Evolutionary conservation across 2,113 vertebrate genomes (phyloP).

Genomic region (Protobothrops flavoviridis): DNA sequence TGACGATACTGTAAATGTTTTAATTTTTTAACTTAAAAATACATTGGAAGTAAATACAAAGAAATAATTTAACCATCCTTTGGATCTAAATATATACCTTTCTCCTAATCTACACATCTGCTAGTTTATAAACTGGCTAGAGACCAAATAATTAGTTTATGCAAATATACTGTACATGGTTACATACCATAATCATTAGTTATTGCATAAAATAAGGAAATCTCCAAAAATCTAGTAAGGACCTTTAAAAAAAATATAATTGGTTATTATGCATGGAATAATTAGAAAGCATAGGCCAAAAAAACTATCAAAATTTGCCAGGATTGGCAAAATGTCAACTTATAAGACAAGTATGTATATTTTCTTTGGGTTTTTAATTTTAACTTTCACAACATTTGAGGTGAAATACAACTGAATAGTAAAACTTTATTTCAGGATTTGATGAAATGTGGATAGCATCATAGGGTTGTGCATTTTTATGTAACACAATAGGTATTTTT

Average conservation of each 20-base stretch:
- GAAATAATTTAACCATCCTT: not conserved
- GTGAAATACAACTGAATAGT: not conserved
- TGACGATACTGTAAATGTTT: not conserved
- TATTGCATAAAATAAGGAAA: not conserved
- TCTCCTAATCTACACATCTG: not conserved
- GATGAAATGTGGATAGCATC: conserved; percentile 30
- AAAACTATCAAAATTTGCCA: not conserved
- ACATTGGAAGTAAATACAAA: not conserved
- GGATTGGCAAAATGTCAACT: not conserved
- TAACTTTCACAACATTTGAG: not conserved
- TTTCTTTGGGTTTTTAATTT: not conserved
- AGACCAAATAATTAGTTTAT: conserved; percentile 24
- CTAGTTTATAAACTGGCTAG: not conserved
- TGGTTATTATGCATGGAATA: not conserved
- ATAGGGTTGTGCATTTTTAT: conserved; percentile 48
- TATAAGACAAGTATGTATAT: not conserved
- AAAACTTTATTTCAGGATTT: not conserved
- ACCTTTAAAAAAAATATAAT: not conserved
- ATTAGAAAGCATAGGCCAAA: not conserved
- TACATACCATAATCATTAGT: not conserved
- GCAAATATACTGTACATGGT: conserved; percentile 20
- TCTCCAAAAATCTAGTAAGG: not conserved
- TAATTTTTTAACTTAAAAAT: accelerated
- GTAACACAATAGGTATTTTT: conserved; percentile 21
- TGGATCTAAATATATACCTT: conserved; percentile 3